Evolutionary conservation across 2,113 vertebrate species (phyloP), one percentile per base, ranked within the genome.

Genomic region (Oncorhynchus tshawytscha): DNA sequence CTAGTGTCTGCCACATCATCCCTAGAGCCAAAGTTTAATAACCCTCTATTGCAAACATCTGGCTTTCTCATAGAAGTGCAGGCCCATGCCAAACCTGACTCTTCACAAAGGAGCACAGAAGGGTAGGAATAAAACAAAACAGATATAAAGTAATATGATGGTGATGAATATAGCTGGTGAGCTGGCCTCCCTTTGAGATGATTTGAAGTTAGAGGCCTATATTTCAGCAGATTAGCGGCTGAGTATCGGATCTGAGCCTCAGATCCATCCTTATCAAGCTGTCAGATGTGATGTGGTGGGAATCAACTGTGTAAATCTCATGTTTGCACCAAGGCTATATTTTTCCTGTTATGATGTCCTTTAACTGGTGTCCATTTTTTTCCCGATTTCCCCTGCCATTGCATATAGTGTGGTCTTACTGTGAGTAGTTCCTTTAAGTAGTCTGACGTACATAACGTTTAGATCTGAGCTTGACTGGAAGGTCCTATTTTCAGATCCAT

Each of bases 401-500:
- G 59, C 16, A 9, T 62, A 8, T 24, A 62, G 59, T 62, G 5
- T 62, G 59, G 2, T 45, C 39, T 45, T 45, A 45, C 39, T 11
- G 39, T 45, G 9, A 45, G 39, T 45, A 45, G 9, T 45, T 9
- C 9, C 39, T 45, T 2, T 39, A 9, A 39, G 8, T 39, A 39
- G 8, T 39, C 39, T n/a, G n/a, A 22, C 16, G 59, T 62, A 9
- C 6, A 62, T 62, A 62, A 7, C 59, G 2, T 62, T 54, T 15
- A 54, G 51, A 62, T 24, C n/a, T 74, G 5, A 75, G 9, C 9
- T 45, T 45, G 39, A 45, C 39, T 45, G 39, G 39, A 45, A 45
- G 39, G 39, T 45, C 39, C 2, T 45, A 45, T 74, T 82, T 83
- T 54, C 78, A 99, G 97, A 96, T 96, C 80, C 95, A 98, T 76